A percentile compares a stretch with the other conserved stretches of the same genome.
Conservation (phyloP, 1,140 invertebrate species). For the Pseudachorutes palmiensis region DNA sequence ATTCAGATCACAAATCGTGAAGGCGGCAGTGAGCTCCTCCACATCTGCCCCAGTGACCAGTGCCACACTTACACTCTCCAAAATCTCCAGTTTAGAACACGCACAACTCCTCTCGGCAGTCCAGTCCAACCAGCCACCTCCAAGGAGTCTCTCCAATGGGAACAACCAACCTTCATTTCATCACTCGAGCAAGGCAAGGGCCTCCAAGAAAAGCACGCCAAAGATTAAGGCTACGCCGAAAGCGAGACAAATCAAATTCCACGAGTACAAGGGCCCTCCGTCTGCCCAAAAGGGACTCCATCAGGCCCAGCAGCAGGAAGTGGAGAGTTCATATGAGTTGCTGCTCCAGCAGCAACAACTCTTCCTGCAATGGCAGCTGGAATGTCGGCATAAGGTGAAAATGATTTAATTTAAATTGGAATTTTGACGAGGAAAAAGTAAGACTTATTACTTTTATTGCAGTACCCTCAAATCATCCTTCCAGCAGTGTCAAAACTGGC, state of each 20-base stretch:
- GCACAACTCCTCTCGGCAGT: neutral
- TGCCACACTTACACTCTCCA: conserved; percentile 13
- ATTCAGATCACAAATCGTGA: conserved; percentile 7
- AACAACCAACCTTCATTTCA: conserved; percentile 14
- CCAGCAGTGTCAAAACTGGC: conserved; percentile 48
- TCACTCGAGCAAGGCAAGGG: conserved; percentile 25
- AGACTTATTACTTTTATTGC: conserved; percentile 40
- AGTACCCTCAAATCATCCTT: conserved; percentile 68
- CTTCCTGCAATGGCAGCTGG: conserved; percentile 71
- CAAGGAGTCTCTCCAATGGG: neutral
- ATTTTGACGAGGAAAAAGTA: no score
- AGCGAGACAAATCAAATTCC: conserved; percentile 88
- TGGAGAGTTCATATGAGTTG: conserved; percentile 81
- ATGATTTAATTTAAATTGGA: no score
- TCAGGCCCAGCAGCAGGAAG: neutral
- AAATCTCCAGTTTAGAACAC: conserved; percentile 3
- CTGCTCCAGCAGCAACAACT: conserved; percentile 88
- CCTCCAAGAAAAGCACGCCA: conserved; percentile 42
- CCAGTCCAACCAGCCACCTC: neutral
- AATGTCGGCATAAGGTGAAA: conserved; percentile 62
- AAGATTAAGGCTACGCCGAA: conserved; percentile 74
- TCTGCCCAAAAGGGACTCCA: conserved; percentile 56
- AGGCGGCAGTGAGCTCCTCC: conserved; percentile 14
- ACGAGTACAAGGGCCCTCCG: conserved; percentile 94
- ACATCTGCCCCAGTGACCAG: conserved; percentile 16